phyloP scores from a whole-genome alignment of 2,797 vertebrate species.

The Molossus molossus region DNA sequence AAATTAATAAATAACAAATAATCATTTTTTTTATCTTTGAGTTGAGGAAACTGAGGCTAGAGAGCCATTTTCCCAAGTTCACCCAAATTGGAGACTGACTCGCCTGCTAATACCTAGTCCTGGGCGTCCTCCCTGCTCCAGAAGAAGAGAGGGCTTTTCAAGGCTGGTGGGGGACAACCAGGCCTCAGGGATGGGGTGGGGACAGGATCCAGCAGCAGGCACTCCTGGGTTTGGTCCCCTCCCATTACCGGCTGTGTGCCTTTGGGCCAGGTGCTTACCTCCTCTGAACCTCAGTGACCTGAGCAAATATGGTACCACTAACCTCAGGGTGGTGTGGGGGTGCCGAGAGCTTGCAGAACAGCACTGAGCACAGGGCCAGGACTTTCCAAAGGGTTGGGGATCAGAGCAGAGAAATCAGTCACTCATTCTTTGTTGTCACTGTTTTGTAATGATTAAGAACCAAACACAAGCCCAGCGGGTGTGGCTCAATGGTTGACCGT shows the following conservation, averaged over 20 bases:
- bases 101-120: no score
- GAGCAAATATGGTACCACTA: not conserved
- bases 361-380: not conserved
- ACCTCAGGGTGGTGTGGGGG: not conserved
- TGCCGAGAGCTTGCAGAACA: not conserved
- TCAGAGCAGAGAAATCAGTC: not conserved
- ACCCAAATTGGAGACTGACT: not conserved
- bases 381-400: no score
- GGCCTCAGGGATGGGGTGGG: not conserved
- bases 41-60: not conserved
- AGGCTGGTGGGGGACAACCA: not conserved
- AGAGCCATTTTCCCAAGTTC: not conserved
- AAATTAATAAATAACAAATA: not conserved
- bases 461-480: no score
- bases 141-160: no score
- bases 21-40: not conserved
- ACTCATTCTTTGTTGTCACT: not conserved
- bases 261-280: not conserved
- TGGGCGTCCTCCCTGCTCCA: not conserved
- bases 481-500: no score
- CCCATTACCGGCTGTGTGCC: not conserved
- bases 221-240: not conserved
- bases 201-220: no score
- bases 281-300: not conserved
- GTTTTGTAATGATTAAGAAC: not conserved